Conservation (phyloP, 1,140 invertebrate genomes). For the Melanaphis sacchari region DNA sequence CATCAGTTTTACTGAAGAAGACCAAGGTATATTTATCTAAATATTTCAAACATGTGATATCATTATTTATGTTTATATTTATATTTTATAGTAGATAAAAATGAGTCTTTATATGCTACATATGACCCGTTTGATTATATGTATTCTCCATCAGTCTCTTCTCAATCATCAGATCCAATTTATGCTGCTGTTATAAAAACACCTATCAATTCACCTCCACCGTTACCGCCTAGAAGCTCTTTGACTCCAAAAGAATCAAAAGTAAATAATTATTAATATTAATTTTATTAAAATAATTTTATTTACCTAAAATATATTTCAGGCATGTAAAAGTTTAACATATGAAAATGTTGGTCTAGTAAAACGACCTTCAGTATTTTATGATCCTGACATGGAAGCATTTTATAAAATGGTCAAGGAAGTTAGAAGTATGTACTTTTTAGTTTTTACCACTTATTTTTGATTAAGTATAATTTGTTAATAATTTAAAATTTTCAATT, state of each 20-base stretch:
- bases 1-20: neutral
- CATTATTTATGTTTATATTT: neutral
- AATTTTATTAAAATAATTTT: constrained; percentile 45
- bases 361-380: constrained; percentile 69
- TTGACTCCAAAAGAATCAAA: constrained; percentile 46
- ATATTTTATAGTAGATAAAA: constrained; percentile 37
- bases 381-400: constrained; percentile 77
- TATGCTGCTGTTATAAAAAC: constrained; percentile 73
- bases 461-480: constrained; percentile 45
- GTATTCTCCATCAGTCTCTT: constrained; percentile 68
- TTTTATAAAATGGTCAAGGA: constrained; percentile 82
- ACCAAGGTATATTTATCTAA: constrained; percentile 46
- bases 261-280: constrained; percentile 9
- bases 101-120: constrained; percentile 74
- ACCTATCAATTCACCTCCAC: constrained; percentile 68
- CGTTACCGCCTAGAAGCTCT: constrained; percentile 60
- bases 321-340: constrained; percentile 61
- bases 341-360: constrained; percentile 74
- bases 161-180: constrained; percentile 77
- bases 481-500: constrained; percentile 61
- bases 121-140: constrained; percentile 88
- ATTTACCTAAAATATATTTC: constrained; percentile 65
- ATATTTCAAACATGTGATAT: neutral
- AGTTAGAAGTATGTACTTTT: constrained; percentile 70
- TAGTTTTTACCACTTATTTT: constrained; percentile 52